These are phyloP conservation scores for Tragulus kanchil DNA, from an alignment of 2,113 vertebrate species.

Conservation along the genomic window DNA sequence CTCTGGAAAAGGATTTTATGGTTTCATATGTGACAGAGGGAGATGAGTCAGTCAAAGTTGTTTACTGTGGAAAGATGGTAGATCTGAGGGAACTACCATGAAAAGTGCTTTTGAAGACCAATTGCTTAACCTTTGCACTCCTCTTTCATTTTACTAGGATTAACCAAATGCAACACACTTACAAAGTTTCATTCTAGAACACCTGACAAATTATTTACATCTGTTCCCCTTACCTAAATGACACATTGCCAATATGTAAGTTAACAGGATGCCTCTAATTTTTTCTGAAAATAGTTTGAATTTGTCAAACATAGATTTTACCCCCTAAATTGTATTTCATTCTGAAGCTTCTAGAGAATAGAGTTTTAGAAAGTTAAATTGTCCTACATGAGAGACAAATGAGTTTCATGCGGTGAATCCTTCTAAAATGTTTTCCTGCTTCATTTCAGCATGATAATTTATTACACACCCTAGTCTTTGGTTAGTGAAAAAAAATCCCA, in stretches of 20 bases:
- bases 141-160: constrained; percentile 53
- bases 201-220: not conserved
- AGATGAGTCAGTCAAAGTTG: constrained; percentile 10
- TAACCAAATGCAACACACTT: constrained; percentile 44
- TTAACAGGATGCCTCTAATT: constrained; percentile 41
- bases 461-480: constrained; percentile 66
- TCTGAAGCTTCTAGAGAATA: constrained; percentile 54
- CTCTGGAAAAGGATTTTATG: constrained; percentile 65
- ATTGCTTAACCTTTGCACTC: constrained; percentile 54
- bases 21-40: not conserved
- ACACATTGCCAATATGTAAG: not conserved
- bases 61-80: constrained; percentile 41
- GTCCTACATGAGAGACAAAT: constrained; percentile 61
- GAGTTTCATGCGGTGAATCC: constrained; percentile 56
- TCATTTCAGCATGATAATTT: constrained; percentile 69
- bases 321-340: constrained; percentile 61
- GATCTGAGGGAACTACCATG: not conserved
- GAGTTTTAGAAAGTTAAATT: constrained; percentile 57
- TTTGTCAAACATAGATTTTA: constrained; percentile 23
- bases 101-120: constrained; percentile 70
- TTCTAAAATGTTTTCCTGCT: constrained; percentile 75
- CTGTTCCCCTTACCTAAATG: constrained; percentile 45
- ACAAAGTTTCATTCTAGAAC: constrained; percentile 5
- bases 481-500: constrained; percentile 60
- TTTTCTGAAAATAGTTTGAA: constrained; percentile 73